Conservation (phyloP, 2,888 invertebrate genomes). For the Caenorhabditis japonica region DNA sequence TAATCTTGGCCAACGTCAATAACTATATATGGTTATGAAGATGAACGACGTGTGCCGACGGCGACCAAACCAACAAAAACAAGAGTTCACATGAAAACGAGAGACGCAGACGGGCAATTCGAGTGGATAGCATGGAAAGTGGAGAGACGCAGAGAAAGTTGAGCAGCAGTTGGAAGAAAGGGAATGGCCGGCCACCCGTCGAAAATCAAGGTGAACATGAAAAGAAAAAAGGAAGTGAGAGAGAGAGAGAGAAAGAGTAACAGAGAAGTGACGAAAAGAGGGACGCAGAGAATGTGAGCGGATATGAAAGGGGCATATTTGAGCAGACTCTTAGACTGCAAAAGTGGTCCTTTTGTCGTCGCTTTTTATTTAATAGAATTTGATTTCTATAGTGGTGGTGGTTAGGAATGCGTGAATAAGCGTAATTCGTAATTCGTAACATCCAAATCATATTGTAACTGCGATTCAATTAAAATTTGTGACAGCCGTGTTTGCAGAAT, state of each 20-base stretch:
- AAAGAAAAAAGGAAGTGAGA: conserved; percentile 15
- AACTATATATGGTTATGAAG: conserved; percentile 46
- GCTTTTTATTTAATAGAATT: neutral
- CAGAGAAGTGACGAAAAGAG: conserved; percentile 14
- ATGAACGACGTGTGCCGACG: conserved; percentile 11
- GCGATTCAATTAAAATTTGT: no score
- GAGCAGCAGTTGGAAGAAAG: neutral
- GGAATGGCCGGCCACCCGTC: conserved; percentile 4
- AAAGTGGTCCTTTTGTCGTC: neutral
- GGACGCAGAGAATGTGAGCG: conserved; percentile 9
- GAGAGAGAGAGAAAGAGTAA: conserved; percentile 28
- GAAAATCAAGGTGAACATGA: conserved; percentile 43
- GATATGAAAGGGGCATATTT: conserved; percentile 15
- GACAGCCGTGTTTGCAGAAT: no score
- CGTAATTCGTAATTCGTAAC: no score
- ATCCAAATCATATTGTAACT: no score
- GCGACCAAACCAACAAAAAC: conserved; percentile 8
- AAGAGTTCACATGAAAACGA: conserved; percentile 10
- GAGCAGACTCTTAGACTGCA: conserved; percentile 5
- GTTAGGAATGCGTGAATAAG: no score
- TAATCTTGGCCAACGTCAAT: no score
- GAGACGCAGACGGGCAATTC: conserved; percentile 19
- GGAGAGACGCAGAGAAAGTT: neutral
- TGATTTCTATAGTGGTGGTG: no score
- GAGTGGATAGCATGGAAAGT: neutral